Percentiles rank a stretch among this genome's conserved stretches.
These are phyloP conservation scores for Tragopan temminckii DNA, from an alignment of 2,797 vertebrate genomes.

Conservation along the genomic window DNA sequence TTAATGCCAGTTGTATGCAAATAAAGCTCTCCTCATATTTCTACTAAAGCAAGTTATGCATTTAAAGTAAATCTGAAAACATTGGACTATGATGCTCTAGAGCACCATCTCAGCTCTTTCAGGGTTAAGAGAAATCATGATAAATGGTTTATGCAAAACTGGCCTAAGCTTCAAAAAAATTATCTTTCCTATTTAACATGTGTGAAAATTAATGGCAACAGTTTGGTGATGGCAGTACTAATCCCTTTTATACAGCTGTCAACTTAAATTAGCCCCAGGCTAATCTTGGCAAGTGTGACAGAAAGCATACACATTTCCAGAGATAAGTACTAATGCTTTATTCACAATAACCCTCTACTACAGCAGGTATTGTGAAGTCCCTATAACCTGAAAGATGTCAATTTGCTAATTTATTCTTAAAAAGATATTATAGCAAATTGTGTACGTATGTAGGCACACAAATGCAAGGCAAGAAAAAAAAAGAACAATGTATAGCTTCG, in stretches of 20 bases:
- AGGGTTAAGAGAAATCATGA: conserved; percentile 52
- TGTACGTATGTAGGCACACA: not conserved
- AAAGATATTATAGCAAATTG: not conserved
- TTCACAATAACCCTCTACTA: conserved; percentile 9
- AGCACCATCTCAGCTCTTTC: not conserved
- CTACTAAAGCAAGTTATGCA: not conserved
- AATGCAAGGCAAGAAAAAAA: not conserved
- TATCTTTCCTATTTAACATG: conserved; percentile 31
- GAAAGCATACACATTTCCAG: not conserved
- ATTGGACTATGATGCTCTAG: not conserved
- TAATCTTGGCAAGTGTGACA: conserved; percentile 37
- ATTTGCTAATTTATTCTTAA: conserved; percentile 10
- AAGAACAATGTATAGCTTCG: not conserved
- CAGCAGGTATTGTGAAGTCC: not conserved
- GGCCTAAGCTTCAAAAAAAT: conserved; percentile 8
- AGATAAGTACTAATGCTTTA: not conserved
- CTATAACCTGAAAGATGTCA: not conserved
- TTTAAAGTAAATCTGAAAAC: not conserved
- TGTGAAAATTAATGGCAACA: conserved; percentile 52
- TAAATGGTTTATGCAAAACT: conserved; percentile 47
- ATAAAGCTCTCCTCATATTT: not conserved
- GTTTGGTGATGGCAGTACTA: not conserved
- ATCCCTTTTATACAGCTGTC: conserved; percentile 70
- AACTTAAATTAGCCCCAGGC: conserved; percentile 59
- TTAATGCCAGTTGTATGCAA: not conserved